phyloP scores from a whole-genome alignment of 2,888 invertebrate genomes.

The Leucophenga montana region DNA sequence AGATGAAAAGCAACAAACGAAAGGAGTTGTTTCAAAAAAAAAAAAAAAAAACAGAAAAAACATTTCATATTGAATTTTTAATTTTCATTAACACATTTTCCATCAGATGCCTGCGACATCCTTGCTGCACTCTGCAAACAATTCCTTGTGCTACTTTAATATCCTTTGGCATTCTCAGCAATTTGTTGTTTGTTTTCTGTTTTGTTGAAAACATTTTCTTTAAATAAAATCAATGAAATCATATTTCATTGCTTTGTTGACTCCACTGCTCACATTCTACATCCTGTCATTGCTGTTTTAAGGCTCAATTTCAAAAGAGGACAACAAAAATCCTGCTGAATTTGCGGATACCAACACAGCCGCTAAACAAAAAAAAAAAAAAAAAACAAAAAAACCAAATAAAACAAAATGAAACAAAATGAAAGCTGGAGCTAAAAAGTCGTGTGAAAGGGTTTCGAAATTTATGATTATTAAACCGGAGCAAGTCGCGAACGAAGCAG shows the following conservation, averaged over 20 bases:
- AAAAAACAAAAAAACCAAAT: neutral
- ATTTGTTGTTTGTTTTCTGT: too few species aligned
- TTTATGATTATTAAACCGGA: conserved; percentile 7
- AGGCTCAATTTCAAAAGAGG: too few species aligned
- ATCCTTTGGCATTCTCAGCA: neutral
- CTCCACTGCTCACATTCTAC: too few species aligned
- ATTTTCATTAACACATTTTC: conserved; percentile 61
- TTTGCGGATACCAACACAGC: too few species aligned
- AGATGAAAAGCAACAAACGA: neutral
- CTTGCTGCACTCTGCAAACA: neutral
- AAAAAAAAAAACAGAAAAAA: conserved; percentile 58
- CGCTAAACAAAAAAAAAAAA: too few species aligned
- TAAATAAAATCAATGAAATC: too few species aligned
- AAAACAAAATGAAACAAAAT: neutral
- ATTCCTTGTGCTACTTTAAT: neutral
- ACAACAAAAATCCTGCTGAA: too few species aligned
- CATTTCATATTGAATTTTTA: conserved; percentile 66
- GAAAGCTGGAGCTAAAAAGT: neutral
- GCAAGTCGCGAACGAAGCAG: neutral
- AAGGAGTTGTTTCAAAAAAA: conserved; percentile 53
- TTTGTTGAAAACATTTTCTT: too few species aligned
- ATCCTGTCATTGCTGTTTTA: too few species aligned
- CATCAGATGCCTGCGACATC: conserved; percentile 13
- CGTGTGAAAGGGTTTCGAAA: neutral
- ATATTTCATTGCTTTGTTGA: too few species aligned